Evolutionary conservation across 2,888 invertebrate genomes (phyloP).

Genomic region (Spatulosminthurus flaviceps): DNA sequence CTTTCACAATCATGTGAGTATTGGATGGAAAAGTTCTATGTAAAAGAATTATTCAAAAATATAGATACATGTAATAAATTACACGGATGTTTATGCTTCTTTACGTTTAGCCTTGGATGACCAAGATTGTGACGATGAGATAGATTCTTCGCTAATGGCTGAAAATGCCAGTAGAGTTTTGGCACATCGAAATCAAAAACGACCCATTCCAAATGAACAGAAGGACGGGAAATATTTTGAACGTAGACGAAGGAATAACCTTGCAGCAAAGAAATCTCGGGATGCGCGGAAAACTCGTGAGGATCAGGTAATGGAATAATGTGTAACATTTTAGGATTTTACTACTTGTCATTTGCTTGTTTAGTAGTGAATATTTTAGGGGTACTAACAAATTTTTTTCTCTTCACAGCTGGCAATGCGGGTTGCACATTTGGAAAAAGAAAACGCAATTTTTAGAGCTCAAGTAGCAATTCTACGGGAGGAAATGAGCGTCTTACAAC

Average conservation of each 20-base stretch:
- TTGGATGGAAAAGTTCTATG: too few relatives aligned
- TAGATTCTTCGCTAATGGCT: background rate
- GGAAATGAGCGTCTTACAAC: constrained; percentile 77
- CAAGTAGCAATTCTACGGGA: constrained; percentile 82
- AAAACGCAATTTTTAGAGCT: constrained; percentile 84
- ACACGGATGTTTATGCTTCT: background rate
- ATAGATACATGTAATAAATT: too few relatives aligned
- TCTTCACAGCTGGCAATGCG: constrained; percentile 77
- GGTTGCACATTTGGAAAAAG: constrained; percentile 85
- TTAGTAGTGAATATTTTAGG: too few relatives aligned
- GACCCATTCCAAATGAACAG: constrained; percentile 84
- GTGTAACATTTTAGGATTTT: background rate
- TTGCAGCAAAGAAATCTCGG: constrained; percentile 90
- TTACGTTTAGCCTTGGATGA: background rate
- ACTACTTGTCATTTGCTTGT: too few relatives aligned
- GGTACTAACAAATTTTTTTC: background rate
- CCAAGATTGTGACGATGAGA: background rate
- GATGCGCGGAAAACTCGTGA: constrained; percentile 87
- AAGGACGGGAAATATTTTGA: constrained; percentile 93
- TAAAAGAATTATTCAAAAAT: too few relatives aligned
- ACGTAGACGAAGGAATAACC: constrained; percentile 84
- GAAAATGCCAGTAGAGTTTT: background rate
- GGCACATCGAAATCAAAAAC: constrained; percentile 77
- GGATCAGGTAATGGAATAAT: constrained; percentile 75
- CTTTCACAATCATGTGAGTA: background rate